These are phyloP conservation scores for Eospalax fontanierii DNA, from an alignment of 2,797 vertebrate species.

Conservation along the genomic window DNA sequence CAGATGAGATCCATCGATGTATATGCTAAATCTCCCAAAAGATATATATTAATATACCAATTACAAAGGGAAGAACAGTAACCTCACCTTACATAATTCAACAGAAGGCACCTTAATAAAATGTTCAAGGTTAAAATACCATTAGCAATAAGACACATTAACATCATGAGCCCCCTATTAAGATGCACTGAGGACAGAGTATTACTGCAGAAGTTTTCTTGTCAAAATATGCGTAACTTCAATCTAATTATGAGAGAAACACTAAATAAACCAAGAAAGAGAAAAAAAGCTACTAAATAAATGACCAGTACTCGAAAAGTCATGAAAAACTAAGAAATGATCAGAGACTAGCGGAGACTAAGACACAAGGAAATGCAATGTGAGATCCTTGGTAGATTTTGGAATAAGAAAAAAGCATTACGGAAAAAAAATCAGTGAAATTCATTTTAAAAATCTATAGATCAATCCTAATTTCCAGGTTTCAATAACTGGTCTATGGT, in stretches of 20 bases:
- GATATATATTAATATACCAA: neutral
- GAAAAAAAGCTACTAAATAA: constrained; percentile 63
- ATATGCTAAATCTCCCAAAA: constrained; percentile 37
- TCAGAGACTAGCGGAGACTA: neutral
- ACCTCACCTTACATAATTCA: constrained; percentile 30
- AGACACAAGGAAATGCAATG: constrained; percentile 53
- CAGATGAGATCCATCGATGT: neutral
- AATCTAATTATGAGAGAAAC: constrained; percentile 52
- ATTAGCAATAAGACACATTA: constrained; percentile 17
- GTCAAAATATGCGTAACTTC: constrained; percentile 40
- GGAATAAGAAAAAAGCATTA: neutral
- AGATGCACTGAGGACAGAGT: neutral
- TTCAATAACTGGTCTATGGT: constrained; percentile 42
- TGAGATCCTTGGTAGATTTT: neutral
- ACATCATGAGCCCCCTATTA: constrained; percentile 1
- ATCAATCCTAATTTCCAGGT: neutral
- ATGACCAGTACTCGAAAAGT: constrained; percentile 17
- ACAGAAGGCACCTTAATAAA: constrained; percentile 48
- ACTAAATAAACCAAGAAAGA: constrained; percentile 62
- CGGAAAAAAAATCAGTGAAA: neutral
- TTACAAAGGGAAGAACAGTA: constrained; percentile 29
- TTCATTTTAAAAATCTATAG: neutral
- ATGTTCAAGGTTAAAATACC: constrained; percentile 60
- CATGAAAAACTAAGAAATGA: constrained; percentile 34
- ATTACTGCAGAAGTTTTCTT: constrained; percentile 14